These are phyloP conservation scores for Panulirus ornatus DNA, from an alignment of 1,140 invertebrate species.

Conservation along the genomic window DNA sequence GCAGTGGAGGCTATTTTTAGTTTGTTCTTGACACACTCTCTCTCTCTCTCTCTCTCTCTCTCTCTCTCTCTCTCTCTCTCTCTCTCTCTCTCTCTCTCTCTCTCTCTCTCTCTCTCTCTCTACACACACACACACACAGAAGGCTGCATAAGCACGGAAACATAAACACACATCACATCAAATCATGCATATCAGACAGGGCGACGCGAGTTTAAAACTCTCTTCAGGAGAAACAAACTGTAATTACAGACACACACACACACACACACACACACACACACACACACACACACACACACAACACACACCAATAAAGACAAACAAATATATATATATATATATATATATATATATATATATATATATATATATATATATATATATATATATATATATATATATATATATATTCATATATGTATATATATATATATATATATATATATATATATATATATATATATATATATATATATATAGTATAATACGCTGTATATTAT, in stretches of 20 bases:
- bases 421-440: conserved; percentile 17
- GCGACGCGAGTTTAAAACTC: no score
- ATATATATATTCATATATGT: conserved; percentile 2
- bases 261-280: conserved; percentile 11
- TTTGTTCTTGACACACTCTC: no score
- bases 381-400: conserved; percentile 11
- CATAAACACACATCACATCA: neutral
- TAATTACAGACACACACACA: neutral
- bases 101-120: neutral
- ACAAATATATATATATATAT: conserved; percentile 5
- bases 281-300: neutral
- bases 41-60: no score
- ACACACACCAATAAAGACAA: neutral
- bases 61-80: neutral
- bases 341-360: conserved; percentile 21
- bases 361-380: conserved; percentile 11
- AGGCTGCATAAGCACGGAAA: neutral
- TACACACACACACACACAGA: conserved; percentile 4
- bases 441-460: conserved; percentile 17
- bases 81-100: neutral
- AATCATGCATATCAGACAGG: neutral
- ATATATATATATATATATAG: conserved; percentile 14
- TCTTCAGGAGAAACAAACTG: neutral
- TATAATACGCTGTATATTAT: neutral
- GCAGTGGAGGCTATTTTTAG: neutral